Evolutionary conservation across 2,113 vertebrate species (phyloP).

Genomic region (Microcebus griseorufus): DNA sequence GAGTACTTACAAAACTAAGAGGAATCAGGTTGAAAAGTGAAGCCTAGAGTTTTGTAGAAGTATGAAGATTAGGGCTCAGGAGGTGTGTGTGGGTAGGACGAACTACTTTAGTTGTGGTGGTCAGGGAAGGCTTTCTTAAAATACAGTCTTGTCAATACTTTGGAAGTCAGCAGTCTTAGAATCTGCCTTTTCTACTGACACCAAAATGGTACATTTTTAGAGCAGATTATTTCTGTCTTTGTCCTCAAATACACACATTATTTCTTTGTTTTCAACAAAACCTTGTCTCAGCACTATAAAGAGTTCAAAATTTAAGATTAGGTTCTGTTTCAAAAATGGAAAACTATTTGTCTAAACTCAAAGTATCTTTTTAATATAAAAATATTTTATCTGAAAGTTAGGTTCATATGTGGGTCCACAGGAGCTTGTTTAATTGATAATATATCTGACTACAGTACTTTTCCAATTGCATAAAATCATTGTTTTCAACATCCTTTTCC

Average conservation of each 20-base stretch:
- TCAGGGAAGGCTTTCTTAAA: neutral
- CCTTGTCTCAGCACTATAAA: neutral
- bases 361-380: slow-evolving; percentile 36
- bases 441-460: neutral
- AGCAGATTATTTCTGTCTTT: neutral
- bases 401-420: neutral
- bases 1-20: neutral
- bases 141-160: neutral
- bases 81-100: too few relatives aligned
- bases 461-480: neutral
- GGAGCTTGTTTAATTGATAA: slow-evolving; percentile 27
- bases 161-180: neutral
- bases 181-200: neutral
- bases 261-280: slow-evolving; percentile 36
- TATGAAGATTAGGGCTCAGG: neutral
- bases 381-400: slow-evolving; percentile 19
- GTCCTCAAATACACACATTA: slow-evolving; percentile 24
- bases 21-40: neutral
- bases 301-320: slow-evolving; percentile 21
- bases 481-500: neutral
- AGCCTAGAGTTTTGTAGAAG: neutral
- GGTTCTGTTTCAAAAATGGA: slow-evolving; percentile 1
- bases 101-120: neutral
- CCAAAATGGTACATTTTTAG: neutral
- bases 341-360: slow-evolving; percentile 9